A percentile compares a stretch with the other conserved stretches of the same genome.
phyloP scores from a whole-genome alignment of 2,797 vertebrate genomes.

The Oceanodroma leucorhoa region DNA sequence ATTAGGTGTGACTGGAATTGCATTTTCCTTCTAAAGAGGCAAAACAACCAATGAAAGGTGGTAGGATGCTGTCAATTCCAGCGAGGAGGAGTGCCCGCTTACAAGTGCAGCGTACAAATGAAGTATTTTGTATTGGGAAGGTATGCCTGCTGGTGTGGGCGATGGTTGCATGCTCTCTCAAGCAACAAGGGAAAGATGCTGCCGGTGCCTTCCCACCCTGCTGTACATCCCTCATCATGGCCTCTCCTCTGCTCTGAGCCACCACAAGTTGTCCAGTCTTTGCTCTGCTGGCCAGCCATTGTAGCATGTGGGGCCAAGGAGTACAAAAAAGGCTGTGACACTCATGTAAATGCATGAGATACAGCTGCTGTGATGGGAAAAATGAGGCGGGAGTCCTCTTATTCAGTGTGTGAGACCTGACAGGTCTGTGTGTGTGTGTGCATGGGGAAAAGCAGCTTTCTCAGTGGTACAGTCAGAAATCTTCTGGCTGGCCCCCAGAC shows the following conservation, averaged over 20 bases:
- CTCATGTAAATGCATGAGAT: not conserved
- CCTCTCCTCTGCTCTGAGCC: not conserved
- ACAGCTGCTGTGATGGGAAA: not conserved
- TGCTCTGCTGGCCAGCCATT: not conserved
- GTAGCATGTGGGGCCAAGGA: not conserved
- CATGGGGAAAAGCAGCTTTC: not conserved
- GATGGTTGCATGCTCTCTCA: rapidly evolving
- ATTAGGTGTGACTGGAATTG: conserved; percentile 14
- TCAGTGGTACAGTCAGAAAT: not conserved
- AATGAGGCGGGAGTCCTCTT: not conserved
- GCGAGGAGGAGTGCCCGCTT: not conserved
- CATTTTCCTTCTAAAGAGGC: conserved; percentile 29
- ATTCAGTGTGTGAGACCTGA: not conserved
- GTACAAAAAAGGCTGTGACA: not conserved
- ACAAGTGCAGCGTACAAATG: rapidly evolving
- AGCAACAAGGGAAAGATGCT: not conserved
- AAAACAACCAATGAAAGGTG: not conserved
- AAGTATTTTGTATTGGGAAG: not conserved
- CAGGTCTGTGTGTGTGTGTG: not conserved
- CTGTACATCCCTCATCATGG: not conserved
- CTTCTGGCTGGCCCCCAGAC: not conserved
- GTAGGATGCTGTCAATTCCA: not conserved
- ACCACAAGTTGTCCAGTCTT: not conserved
- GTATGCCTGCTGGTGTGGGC: not conserved
- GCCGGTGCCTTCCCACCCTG: not conserved